A percentile compares a stretch with the other conserved stretches of the same genome.
phyloP scores from a whole-genome alignment of 2,888 invertebrate genomes.

The Ophion slaviceki region DNA sequence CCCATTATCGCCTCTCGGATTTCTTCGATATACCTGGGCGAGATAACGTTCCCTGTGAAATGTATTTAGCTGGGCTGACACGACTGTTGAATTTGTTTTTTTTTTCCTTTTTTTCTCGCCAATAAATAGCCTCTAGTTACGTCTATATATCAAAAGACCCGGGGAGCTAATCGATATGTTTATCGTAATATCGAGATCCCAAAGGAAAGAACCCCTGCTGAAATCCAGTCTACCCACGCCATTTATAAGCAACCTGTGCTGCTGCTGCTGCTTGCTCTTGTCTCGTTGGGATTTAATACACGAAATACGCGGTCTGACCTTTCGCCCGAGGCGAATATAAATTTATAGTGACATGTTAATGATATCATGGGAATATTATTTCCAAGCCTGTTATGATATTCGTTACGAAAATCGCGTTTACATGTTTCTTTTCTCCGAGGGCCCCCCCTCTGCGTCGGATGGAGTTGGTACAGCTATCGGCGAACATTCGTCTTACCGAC shows the following conservation, averaged over 20 bases:
- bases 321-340: conserved; percentile 59
- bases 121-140: conserved; percentile 39
- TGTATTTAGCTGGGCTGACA: conserved; percentile 24
- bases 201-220: conserved; percentile 56
- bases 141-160: conserved; percentile 49
- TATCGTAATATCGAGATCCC: conserved; percentile 55
- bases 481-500: background rate
- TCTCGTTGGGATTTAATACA: conserved; percentile 59
- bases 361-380: conserved; percentile 57
- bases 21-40: conserved; percentile 37
- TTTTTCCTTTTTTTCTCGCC: background rate
- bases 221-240: conserved; percentile 61
- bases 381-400: conserved; percentile 39
- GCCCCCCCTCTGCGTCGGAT: conserved; percentile 12
- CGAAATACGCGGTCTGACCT: conserved; percentile 56
- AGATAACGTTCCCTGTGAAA: conserved; percentile 29
- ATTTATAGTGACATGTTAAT: conserved; percentile 59
- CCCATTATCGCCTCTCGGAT: conserved; percentile 51
- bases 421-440: background rate
- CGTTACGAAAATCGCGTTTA: conserved; percentile 39
- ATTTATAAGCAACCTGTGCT: conserved; percentile 60
- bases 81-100: conserved; percentile 37
- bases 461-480: background rate
- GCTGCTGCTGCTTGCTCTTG: conserved; percentile 43
- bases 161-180: conserved; percentile 61